phyloP scores from a whole-genome alignment of 2,888 invertebrate genomes.

The Noctua fimbriata region DNA sequence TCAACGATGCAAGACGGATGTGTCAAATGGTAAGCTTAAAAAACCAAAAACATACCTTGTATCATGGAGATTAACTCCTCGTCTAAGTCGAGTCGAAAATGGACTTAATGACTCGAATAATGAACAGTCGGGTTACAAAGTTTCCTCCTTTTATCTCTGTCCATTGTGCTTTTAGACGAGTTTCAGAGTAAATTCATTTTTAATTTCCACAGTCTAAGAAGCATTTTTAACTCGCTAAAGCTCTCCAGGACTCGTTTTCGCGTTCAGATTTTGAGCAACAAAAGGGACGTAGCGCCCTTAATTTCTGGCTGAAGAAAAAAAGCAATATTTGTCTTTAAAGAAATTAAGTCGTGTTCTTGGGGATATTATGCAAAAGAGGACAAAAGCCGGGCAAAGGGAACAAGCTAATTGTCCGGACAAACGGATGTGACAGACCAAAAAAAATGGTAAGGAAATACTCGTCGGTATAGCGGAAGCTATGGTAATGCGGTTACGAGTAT shows the following conservation, averaged over 20 bases:
- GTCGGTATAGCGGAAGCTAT: conserved; percentile 71
- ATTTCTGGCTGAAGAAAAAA: conserved; percentile 60
- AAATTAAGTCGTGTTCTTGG: conserved; percentile 75
- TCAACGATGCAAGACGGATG: conserved; percentile 84
- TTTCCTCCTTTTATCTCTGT: conserved; percentile 72
- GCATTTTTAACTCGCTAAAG: conserved; percentile 57
- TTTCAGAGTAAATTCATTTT: conserved; percentile 71
- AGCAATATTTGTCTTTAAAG: conserved; percentile 72
- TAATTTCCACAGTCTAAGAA: conserved; percentile 69
- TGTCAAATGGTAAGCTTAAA: conserved; percentile 76
- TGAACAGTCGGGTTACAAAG: conserved; percentile 73
- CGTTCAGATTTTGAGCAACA: conserved; percentile 55
- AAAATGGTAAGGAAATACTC: conserved; percentile 73
- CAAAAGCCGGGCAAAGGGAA: conserved; percentile 67
- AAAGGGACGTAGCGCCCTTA: conserved; percentile 45
- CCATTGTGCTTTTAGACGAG: conserved; percentile 69
- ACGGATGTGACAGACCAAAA: conserved; percentile 78
- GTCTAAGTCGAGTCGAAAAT: conserved; percentile 67
- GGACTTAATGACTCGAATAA: conserved; percentile 79
- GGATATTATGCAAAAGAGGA: conserved; percentile 75
- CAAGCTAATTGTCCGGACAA: conserved; percentile 80
- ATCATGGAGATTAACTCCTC: conserved; percentile 76
- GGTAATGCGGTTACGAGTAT: conserved; percentile 69
- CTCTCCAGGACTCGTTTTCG: conserved; percentile 44
- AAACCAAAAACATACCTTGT: conserved; percentile 74